Evolutionary conservation across 53 echinoderm and acorn worm genomes (phyloP).

Genomic region (Temnopleurus reevesii): DNA sequence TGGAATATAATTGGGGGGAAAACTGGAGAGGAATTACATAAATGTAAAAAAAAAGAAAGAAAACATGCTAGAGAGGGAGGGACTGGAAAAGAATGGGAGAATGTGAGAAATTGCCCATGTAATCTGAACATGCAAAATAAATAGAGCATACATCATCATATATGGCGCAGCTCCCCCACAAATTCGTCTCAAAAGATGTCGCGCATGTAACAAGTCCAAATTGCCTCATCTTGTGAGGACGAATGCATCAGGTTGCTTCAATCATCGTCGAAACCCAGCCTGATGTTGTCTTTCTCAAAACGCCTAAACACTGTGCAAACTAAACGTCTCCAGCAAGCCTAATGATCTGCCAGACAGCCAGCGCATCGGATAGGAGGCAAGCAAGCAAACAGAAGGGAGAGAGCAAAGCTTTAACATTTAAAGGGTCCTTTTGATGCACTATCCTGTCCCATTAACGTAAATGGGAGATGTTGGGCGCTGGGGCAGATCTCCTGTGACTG

Average conservation of each 20-base stretch:
- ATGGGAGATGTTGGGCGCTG: too few species aligned
- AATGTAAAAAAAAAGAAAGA: too few species aligned
- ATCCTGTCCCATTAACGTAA: background rate
- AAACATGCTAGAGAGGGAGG: background rate
- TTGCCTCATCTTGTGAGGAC: slow-evolving; percentile 14
- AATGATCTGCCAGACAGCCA: background rate
- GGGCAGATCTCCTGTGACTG: too few species aligned
- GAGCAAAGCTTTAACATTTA: background rate
- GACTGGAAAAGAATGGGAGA: background rate
- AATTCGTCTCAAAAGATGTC: background rate
- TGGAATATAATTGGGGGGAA: background rate
- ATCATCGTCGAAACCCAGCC: background rate
- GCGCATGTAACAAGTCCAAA: background rate
- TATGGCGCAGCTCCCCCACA: background rate
- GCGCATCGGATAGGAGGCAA: background rate
- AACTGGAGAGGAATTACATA: too few species aligned
- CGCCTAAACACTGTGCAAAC: slow-evolving; percentile 40
- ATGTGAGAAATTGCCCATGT: background rate
- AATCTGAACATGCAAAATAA: background rate
- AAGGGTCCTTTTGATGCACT: background rate
- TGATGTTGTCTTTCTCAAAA: slow-evolving; percentile 46
- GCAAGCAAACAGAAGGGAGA: slow-evolving; percentile 11
- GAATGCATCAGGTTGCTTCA: slow-evolving; percentile 23
- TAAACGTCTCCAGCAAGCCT: background rate
- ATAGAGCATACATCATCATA: background rate